phyloP scores from a whole-genome alignment of 2,797 vertebrate species.

The Onychomys arenicola region DNA sequence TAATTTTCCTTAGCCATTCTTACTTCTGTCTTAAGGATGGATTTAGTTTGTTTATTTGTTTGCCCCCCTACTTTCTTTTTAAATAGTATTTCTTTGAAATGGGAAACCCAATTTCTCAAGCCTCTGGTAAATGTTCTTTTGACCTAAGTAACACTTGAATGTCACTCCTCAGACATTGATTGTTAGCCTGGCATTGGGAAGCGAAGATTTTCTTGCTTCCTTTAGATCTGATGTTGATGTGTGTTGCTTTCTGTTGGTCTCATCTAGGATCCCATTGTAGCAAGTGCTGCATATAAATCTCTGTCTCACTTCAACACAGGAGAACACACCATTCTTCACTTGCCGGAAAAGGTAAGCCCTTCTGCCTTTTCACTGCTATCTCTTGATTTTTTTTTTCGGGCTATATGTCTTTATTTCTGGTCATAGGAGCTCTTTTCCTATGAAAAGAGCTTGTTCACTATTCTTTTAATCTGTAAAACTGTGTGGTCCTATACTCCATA shows the following conservation, averaged over 20 bases:
- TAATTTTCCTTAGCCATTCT: slow-evolving; percentile 51
- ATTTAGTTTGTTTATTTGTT: not conserved
- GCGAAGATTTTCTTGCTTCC: not conserved
- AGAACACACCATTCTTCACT: slow-evolving; percentile 91
- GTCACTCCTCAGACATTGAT: not conserved
- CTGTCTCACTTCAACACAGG: slow-evolving; percentile 91
- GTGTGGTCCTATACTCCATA: not conserved
- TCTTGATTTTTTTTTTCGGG: not conserved
- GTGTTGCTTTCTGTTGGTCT: slow-evolving; percentile 11
- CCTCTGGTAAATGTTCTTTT: not conserved
- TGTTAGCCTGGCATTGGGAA: not conserved
- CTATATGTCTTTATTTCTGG: not conserved
- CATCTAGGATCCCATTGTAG: slow-evolving; percentile 90
- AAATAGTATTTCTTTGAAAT: not conserved
- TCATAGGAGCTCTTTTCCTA: not conserved
- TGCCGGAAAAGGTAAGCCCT: slow-evolving; percentile 92
- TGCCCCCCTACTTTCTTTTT: not conserved
- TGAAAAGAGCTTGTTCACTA: not conserved
- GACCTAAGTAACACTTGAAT: not conserved
- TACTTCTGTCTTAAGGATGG: not conserved
- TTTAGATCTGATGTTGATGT: not conserved
- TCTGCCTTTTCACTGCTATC: not conserved
- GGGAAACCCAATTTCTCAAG: not conserved
- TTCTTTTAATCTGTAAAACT: not conserved
- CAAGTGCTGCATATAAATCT: slow-evolving; percentile 93